Conservation (phyloP, 2,888 invertebrate genomes). For the Drosophila kambysellisi region DNA sequence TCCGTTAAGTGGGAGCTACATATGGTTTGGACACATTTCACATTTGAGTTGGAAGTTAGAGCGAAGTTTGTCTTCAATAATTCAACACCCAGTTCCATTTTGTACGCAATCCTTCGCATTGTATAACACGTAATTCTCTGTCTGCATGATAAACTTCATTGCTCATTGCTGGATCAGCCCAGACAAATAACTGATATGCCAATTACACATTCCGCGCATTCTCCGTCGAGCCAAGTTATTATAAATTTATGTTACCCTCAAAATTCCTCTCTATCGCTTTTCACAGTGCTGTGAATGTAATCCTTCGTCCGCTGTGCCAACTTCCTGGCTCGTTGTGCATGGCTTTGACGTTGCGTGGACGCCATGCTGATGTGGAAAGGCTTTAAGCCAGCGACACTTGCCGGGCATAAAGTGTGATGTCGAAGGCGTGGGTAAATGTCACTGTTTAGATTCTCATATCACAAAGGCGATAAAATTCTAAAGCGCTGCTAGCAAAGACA, state of each 20-base stretch:
- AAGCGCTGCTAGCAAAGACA: neutral
- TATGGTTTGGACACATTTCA: slow-evolving; percentile 22
- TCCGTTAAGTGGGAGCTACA: neutral
- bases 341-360: slow-evolving; percentile 41
- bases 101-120: slow-evolving; percentile 30
- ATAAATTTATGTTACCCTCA: neutral
- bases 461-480: neutral
- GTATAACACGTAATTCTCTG: slow-evolving; percentile 26
- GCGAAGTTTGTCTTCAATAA: slow-evolving; percentile 29
- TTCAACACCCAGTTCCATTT: slow-evolving; percentile 21
- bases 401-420: neutral
- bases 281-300: slow-evolving; percentile 26
- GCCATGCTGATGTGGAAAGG: slow-evolving; percentile 22
- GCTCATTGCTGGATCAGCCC: slow-evolving; percentile 1
- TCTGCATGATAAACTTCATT: slow-evolving; percentile 1
- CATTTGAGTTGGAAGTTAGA: neutral
- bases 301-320: neutral
- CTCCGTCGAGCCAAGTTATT: slow-evolving; percentile 34
- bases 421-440: neutral
- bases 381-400: slow-evolving; percentile 18
- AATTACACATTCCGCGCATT: slow-evolving; percentile 38
- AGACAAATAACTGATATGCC: slow-evolving; percentile 46
- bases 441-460: slow-evolving; percentile 7
- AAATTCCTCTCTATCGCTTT: neutral
- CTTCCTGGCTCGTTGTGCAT: neutral